These are phyloP conservation scores for Sylvia atricapilla DNA, from an alignment of 2,113 vertebrate species.

Conservation along the genomic window DNA sequence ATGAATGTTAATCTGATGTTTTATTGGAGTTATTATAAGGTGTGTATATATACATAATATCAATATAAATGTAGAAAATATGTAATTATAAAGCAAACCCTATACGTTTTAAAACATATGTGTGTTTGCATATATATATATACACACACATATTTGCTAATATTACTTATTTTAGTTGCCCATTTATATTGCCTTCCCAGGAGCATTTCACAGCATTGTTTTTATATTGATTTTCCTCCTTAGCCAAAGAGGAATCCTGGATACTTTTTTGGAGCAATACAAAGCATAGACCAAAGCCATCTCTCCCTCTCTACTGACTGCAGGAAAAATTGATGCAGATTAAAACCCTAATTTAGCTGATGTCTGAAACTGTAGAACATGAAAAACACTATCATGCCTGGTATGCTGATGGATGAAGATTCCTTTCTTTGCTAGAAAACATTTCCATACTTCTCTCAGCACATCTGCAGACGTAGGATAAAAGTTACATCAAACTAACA, in stretches of 20 bases:
- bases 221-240: background rate
- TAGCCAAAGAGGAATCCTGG: background rate
- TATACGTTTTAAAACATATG: background rate
- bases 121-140: rapidly evolving
- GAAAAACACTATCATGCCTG: background rate
- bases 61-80: background rate
- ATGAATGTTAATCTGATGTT: background rate
- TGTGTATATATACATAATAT: background rate
- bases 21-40: background rate
- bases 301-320: background rate
- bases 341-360: background rate
- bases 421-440: background rate
- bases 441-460: background rate
- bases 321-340: background rate
- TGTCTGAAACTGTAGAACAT: background rate
- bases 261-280: background rate
- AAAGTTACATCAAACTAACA: background rate
- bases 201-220: background rate
- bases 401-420: background rate
- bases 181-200: background rate
- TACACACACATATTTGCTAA: background rate
- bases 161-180: background rate
- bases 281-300: background rate
- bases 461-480: background rate
- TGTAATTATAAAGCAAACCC: background rate